A percentile compares a stretch with the other conserved stretches of the same genome.
phyloP scores from a whole-genome alignment of 1,140 invertebrate genomes.

The Leptopilina clavipes region DNA sequence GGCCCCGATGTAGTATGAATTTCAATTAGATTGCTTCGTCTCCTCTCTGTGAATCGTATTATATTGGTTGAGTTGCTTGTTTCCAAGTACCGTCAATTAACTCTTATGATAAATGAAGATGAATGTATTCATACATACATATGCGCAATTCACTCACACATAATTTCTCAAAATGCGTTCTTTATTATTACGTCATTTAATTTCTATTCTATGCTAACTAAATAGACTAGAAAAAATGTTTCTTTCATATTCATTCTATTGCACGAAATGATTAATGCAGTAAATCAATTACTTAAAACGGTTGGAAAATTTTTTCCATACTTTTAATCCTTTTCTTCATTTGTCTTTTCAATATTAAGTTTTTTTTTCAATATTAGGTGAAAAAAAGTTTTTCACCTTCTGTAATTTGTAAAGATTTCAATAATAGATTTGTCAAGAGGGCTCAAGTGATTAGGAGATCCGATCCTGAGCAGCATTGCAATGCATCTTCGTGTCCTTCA shows the following conservation, averaged over 20 bases:
- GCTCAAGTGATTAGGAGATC: background rate
- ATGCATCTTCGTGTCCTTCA: background rate
- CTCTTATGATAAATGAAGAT: background rate
- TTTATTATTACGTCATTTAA: slow-evolving; percentile 28
- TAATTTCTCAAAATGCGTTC: background rate
- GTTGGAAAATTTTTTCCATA: too few species aligned
- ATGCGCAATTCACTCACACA: slow-evolving; percentile 23
- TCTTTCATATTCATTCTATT: background rate
- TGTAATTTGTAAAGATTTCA: too few species aligned
- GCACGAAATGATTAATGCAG: background rate
- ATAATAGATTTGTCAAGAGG: too few species aligned
- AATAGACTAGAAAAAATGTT: slow-evolving; percentile 52
- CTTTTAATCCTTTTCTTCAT: too few species aligned
- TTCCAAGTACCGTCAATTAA: slow-evolving; percentile 33
- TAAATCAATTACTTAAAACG: too few species aligned
- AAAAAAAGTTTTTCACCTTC: too few species aligned
- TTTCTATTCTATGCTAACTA: slow-evolving; percentile 46
- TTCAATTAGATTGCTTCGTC: slow-evolving; percentile 33
- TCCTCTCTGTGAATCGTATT: slow-evolving; percentile 37
- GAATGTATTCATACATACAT: background rate
- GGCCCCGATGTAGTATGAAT: slow-evolving; percentile 9
- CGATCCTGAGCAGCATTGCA: background rate
- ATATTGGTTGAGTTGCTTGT: slow-evolving; percentile 32
- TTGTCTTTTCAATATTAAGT: background rate
- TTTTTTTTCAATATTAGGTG: too few species aligned